Evolutionary conservation across 2,888 invertebrate species (phyloP), one percentile per base, ranked within the genome.

Genomic region (Tricholauxania praeusta): DNA sequence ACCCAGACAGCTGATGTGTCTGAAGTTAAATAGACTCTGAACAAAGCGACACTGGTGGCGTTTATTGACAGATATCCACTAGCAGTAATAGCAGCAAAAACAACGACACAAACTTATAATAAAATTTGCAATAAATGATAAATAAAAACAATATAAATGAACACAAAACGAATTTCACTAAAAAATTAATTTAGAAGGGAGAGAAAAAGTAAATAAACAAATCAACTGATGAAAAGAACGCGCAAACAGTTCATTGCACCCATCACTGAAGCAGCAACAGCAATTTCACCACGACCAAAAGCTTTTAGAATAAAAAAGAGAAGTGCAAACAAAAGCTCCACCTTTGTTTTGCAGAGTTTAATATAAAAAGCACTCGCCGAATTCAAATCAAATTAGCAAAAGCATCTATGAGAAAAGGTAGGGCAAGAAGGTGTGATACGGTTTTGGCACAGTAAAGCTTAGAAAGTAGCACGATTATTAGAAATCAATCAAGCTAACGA

Each of bases 191-290:
- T 19, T 48, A 14, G 17, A n/a, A 47, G n/a, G 12, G 17, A 17
- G 17, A 48, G 14, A 63, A 63, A 63, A 47, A 1, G 47, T 15
- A 47, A 63, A n/a, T n/a, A 63, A 39, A 39, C 39, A 39, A 39
- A 39, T 39, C 39, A 10, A 39, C 39, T 10, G 39, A 10, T 39
- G 39, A 39, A 39, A 39, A 39, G 39, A 39, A 39, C 39, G 39
- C 39, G 39, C 39, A 39, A 39, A 4, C 32, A 48, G 55, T 55
- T 55, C 55, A 55, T 55, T 22, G 55, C 55, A 55, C 55, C 22
- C 55, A 22, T 39, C 10, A 39, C 10, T 10, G 10, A 39, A 39
- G 39, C 39, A 39, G 39, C 15, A 17, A n/a, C 55, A 55, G 22
- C 55, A 55, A 55, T 55, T 55, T 55, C 55, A 55, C 55, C 55